Evolutionary conservation across 2,113 vertebrate genomes (phyloP).

Genomic region (Echinops telfairi): DNA sequence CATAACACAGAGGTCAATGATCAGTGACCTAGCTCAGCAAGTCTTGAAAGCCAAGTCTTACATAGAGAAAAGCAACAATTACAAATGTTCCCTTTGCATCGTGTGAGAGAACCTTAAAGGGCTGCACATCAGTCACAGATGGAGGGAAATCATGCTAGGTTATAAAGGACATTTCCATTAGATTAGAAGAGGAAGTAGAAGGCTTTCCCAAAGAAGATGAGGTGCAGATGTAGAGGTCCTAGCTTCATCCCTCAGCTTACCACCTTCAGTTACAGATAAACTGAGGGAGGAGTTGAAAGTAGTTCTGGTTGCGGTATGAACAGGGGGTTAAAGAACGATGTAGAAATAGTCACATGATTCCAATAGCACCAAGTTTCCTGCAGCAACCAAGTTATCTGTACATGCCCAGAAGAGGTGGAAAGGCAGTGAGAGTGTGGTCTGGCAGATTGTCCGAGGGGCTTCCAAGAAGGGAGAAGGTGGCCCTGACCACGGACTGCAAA

Average conservation of each 20-base stretch:
- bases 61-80: constrained; percentile 16
- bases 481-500: not conserved
- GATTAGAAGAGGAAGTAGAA: not conserved
- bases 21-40: not conserved
- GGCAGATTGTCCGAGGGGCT: not conserved
- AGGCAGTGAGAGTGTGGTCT: not conserved
- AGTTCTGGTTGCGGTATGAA: not conserved
- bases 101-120: not conserved
- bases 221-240: not conserved
- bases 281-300: not conserved
- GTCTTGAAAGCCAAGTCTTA: not conserved
- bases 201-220: not conserved
- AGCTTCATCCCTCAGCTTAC: not conserved
- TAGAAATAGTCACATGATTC: not conserved
- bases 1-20: not conserved
- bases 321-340: not conserved
- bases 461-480: not conserved
- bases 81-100: not conserved
- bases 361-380: not conserved
- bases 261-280: not conserved
- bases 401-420: not conserved
- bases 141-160: not conserved
- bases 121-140: not conserved
- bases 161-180: not conserved
- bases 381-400: not conserved